Base-by-base conservation (phyloP, 1,140 invertebrate species). In the Megalonaias nervosa region DNA sequence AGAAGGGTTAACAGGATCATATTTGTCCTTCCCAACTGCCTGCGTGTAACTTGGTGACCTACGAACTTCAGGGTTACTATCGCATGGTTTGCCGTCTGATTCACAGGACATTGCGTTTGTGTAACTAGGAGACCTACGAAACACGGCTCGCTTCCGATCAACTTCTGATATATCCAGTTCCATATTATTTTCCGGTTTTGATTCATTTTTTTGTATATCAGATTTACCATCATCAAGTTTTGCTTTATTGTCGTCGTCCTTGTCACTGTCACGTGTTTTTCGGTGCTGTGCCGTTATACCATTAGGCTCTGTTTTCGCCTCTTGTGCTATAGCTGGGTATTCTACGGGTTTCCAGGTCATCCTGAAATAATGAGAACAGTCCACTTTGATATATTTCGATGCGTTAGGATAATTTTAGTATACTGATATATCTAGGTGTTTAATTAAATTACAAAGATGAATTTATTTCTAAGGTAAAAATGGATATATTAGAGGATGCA, bases 111-210 rank as follows among this genome's bases (percentile, higher is more conserved):
- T 80, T 66, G 78, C 78, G 71, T 74, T 75, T 38, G 78, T 80
- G 59, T 80, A 80, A 64, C 78, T 80, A 48, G 78, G 78, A 38
- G 78, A 80, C 38, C 78, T 72, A n/a, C 78, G 78, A 57, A 80
- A 78, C 55, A 71, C 67, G 16, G 21, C 58, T 58, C 76, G 76
- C 66, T 78, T 78, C 15, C 74, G 73, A 12, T 78, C 76, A 23
- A 72, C 5, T 68, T 78, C 76, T 9, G 76, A 78, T 21, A 72
- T n/a, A 21, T 71, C 21, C n/a, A 48, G 57, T 17, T 19, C 59
- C 38, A 48, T 48, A 59, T 74, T 62, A 67, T 67, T 69, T 61
- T 56, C 61, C 1, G 57, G 65, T 55, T 65, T 48, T 48, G 74
- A 21, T 15, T 59, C n/a, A 21, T 1, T 55, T 48, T 12, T 69